Percentiles rank a stretch among this genome's conserved stretches.
phyloP scores from a whole-genome alignment of 2,888 invertebrate genomes.

The Trachelus stipa region DNA sequence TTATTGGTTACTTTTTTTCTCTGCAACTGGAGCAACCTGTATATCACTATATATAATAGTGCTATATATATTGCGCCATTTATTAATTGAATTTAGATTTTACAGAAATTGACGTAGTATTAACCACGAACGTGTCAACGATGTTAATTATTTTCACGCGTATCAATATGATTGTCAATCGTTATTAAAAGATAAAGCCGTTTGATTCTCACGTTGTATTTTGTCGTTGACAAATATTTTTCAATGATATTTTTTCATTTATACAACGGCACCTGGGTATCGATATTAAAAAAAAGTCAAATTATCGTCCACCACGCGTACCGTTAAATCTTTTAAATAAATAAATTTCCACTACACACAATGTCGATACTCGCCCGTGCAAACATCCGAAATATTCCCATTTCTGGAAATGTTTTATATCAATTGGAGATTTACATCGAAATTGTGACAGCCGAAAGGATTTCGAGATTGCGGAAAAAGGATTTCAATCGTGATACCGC shows the following conservation, averaged over 20 bases:
- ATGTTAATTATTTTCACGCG: background rate
- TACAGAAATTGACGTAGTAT: background rate
- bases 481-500: background rate
- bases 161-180: background rate
- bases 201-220: background rate
- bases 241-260: background rate
- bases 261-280: background rate
- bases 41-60: background rate
- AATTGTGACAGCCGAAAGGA: background rate
- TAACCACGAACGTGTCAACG: background rate
- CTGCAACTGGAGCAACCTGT: background rate
- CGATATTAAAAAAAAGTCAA: background rate
- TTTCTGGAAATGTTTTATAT: background rate
- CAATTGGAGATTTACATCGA: background rate
- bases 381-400: background rate
- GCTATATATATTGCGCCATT: background rate
- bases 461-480: background rate
- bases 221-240: background rate
- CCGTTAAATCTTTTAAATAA: background rate
- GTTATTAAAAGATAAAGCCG: background rate
- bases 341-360: background rate
- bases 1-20: constrained; percentile 22
- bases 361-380: background rate
- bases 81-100: background rate
- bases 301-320: background rate